phyloP scores from a whole-genome alignment of 2,797 vertebrate genomes.

The Cirrhinus molitorella region DNA sequence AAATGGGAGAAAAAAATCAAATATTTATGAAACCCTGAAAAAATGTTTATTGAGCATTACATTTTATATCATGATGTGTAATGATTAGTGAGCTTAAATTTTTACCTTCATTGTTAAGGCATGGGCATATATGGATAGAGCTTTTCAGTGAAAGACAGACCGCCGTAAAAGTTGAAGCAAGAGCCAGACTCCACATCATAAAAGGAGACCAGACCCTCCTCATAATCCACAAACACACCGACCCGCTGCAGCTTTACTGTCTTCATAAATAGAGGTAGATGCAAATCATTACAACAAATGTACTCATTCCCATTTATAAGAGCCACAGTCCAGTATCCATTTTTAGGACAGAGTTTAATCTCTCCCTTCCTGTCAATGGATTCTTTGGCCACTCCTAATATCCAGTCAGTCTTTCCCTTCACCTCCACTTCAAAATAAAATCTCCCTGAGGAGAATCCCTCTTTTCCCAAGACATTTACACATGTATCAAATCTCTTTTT shows the following conservation, averaged over 20 bases:
- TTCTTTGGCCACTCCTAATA: slow-evolving; percentile 12
- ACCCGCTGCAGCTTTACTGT: too few relatives aligned
- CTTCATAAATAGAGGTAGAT: background rate
- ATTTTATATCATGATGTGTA: background rate
- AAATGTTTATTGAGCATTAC: background rate
- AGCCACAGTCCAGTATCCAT: slow-evolving; percentile 28
- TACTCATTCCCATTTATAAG: slow-evolving; percentile 33
- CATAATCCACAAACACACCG: background rate
- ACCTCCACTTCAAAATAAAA: background rate
- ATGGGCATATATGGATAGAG: background rate
- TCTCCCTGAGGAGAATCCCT: background rate
- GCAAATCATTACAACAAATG: background rate
- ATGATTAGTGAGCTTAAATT: background rate
- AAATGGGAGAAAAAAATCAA: background rate
- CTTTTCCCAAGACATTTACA: background rate
- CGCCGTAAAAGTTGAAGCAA: background rate
- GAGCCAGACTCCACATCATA: background rate
- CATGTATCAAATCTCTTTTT: background rate
- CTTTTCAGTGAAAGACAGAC: background rate
- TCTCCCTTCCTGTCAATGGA: background rate
- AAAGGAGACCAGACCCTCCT: background rate
- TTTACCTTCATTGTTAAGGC: background rate
- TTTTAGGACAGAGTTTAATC: background rate
- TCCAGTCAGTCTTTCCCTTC: background rate
- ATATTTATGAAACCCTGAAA: background rate